Evolutionary conservation across 2,797 vertebrate species (phyloP).

Genomic region (Manis pentadactyla): DNA sequence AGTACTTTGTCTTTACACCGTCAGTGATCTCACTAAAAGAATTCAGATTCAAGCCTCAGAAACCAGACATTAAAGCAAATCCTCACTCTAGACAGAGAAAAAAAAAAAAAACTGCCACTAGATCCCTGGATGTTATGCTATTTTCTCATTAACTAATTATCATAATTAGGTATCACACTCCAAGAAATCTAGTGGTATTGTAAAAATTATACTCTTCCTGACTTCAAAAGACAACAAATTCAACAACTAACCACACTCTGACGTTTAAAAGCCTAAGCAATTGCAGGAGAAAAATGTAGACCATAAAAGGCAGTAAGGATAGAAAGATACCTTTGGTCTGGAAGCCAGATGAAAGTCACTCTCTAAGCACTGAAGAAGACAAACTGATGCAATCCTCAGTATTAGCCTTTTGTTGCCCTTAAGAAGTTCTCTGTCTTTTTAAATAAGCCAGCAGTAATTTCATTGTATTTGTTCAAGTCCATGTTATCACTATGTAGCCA

Average conservation of each 20-base stretch:
- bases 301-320: neutral
- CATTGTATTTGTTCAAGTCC: neutral
- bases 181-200: neutral
- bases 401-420: neutral
- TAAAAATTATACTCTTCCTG: neutral
- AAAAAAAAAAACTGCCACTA: neutral
- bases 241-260: neutral
- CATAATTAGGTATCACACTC: neutral
- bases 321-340: conserved; percentile 74
- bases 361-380: neutral
- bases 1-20: neutral
- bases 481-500: neutral
- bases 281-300: neutral
- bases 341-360: conserved; percentile 70
- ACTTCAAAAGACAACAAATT: conserved; percentile 41
- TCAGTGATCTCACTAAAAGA: neutral
- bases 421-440: neutral
- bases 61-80: conserved; percentile 40
- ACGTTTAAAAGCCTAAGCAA: neutral
- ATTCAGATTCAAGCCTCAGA: conserved; percentile 1
- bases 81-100: neutral
- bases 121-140: neutral
- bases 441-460: neutral
- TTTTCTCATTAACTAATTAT: neutral
- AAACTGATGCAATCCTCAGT: neutral